Conservation (phyloP, 2,113 vertebrate species). For the Antechinus stuartii region DNA sequence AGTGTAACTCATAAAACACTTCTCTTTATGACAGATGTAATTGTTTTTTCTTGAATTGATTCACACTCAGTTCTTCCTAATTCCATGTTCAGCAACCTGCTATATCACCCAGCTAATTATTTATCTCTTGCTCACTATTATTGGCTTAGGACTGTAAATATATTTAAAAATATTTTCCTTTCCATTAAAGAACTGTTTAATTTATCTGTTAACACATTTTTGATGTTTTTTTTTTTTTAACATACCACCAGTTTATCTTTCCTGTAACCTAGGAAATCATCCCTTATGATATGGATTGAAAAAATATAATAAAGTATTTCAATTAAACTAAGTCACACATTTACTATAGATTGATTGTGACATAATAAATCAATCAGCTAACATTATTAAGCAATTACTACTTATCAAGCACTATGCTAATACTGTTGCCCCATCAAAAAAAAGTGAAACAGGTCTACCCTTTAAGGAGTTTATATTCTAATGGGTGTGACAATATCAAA, state of each 20-base stretch:
- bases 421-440: not conserved
- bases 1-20: not conserved
- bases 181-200: not conserved
- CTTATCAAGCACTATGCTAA: not conserved
- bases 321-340: not conserved
- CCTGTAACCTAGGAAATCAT: not conserved
- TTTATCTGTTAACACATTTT: not conserved
- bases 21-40: not conserved
- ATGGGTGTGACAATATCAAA: constrained; percentile 10
- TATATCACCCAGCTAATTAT: not conserved
- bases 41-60: not conserved
- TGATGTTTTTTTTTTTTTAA: not conserved
- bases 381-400: not conserved
- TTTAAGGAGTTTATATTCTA: constrained; percentile 38
- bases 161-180: too few relatives aligned
- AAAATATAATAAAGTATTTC: not conserved
- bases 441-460: not conserved
- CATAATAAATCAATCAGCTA: not conserved
- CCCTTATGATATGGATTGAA: not conserved
- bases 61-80: not conserved
- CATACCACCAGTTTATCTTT: not conserved
- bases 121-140: not conserved
- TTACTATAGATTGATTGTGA: not conserved
- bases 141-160: too few relatives aligned
- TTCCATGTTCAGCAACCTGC: not conserved